Conservation (phyloP, 2,113 vertebrate genomes). For the Polypterus senegalus region DNA sequence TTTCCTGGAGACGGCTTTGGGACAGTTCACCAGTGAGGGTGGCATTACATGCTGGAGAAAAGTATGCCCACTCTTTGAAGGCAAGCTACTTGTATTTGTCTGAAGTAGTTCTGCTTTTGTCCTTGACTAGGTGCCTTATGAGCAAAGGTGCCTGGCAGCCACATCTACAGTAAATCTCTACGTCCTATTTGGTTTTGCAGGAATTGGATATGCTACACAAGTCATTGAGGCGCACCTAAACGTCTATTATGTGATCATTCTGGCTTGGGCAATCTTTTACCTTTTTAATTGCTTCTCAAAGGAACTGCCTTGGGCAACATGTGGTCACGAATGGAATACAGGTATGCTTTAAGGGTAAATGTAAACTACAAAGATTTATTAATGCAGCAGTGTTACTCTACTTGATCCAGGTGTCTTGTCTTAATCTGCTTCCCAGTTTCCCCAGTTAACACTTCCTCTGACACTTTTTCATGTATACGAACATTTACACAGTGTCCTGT, state of each 20-base stretch:
- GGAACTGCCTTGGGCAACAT: conserved; percentile 89
- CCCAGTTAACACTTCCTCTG: too few relatives aligned
- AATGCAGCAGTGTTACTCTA: not conserved
- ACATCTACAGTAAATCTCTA: too few relatives aligned
- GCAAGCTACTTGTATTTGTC: conserved; percentile 35
- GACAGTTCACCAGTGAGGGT: conserved; percentile 94
- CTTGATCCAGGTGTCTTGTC: too few relatives aligned
- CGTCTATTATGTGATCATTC: conserved; percentile 92
- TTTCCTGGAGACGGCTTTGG: conserved; percentile 93
- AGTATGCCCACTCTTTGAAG: conserved; percentile 92
- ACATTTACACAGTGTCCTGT: too few relatives aligned
- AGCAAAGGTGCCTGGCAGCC: too few relatives aligned
- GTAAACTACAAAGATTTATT: not conserved
- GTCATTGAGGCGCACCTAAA: conserved; percentile 94
- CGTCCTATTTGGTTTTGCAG: conserved; percentile 35
- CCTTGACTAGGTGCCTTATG: too few relatives aligned
- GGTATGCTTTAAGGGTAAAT: conserved; percentile 43
- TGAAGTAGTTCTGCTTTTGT: not conserved
- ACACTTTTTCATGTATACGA: too few relatives aligned
- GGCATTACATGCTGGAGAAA: conserved; percentile 98
- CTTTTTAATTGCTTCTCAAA: conserved; percentile 93
- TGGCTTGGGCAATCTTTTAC: conserved; percentile 97
- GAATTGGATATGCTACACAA: conserved; percentile 94
- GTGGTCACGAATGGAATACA: conserved; percentile 96
- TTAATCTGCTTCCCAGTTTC: too few relatives aligned